These are phyloP conservation scores for Linnaemya tessellans DNA, from an alignment of 2,888 invertebrate genomes.

Conservation along the genomic window DNA sequence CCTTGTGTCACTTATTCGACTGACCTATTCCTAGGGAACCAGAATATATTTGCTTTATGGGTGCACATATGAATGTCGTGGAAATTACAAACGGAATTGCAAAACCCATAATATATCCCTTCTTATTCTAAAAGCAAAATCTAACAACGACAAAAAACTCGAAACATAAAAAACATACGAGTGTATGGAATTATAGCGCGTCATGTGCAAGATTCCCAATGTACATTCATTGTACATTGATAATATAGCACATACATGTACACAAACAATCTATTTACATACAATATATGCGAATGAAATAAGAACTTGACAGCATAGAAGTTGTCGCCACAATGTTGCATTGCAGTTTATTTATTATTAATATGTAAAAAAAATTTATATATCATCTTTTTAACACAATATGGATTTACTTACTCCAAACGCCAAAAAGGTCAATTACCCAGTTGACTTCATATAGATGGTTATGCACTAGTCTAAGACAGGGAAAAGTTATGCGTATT, in stretches of 20 bases:
- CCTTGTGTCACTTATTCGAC: too few species aligned
- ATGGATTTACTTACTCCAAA: neutral
- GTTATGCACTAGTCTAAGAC: neutral
- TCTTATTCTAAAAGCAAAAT: too few species aligned
- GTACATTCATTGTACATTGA: neutral
- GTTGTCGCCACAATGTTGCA: slow-evolving; percentile 63
- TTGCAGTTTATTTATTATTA: slow-evolving; percentile 71
- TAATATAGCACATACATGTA: neutral
- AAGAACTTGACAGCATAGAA: neutral
- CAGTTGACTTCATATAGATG: slow-evolving; percentile 14
- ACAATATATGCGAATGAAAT: neutral
- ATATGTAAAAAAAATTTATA: slow-evolving; percentile 30
- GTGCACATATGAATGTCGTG: too few species aligned
- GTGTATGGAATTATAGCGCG: too few species aligned
- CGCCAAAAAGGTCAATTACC: slow-evolving; percentile 61
- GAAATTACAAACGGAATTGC: too few species aligned
- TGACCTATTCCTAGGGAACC: too few species aligned
- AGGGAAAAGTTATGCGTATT: neutral
- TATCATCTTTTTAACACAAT: neutral
- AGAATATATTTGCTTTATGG: too few species aligned
- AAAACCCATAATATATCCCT: too few species aligned
- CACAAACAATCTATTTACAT: neutral
- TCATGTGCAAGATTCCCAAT: neutral
- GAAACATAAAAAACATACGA: too few species aligned
- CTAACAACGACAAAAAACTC: too few species aligned